These are phyloP conservation scores for Oxygymnocypris stewartii DNA, from an alignment of 2,113 vertebrate species.

Conservation along the genomic window DNA sequence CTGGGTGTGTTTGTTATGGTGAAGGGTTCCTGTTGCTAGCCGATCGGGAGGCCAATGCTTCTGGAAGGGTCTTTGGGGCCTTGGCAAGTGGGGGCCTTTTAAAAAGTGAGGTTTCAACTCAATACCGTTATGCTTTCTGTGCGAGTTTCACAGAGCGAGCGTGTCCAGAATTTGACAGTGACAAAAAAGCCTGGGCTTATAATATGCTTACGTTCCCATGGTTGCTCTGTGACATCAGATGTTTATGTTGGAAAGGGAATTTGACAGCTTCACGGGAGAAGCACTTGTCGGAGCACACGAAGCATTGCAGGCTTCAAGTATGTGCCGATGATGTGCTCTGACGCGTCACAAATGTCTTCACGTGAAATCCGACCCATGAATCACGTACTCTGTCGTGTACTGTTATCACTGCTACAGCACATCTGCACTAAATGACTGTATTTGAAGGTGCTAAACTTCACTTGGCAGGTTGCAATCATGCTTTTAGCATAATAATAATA, in stretches of 20 bases:
- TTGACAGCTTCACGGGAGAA: constrained; percentile 35
- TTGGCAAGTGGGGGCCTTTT: constrained; percentile 37
- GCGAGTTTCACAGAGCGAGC: background rate
- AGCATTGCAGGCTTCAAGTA: background rate
- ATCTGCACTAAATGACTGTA: background rate
- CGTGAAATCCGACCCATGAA: constrained; percentile 8
- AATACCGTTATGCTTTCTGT: constrained; percentile 23
- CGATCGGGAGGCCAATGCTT: constrained; percentile 21
- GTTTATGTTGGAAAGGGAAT: constrained; percentile 50
- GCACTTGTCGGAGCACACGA: constrained; percentile 40
- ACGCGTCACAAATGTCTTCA: background rate
- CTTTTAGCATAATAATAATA: background rate
- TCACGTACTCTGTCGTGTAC: background rate
- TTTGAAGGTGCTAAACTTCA: background rate
- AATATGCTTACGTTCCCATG: constrained; percentile 48
- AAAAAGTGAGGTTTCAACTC: constrained; percentile 23
- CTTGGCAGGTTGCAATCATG: background rate
- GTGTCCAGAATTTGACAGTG: constrained; percentile 36
- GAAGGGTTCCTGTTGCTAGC: constrained; percentile 55
- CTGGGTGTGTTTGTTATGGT: constrained; percentile 55
- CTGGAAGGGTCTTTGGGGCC: constrained; percentile 36
- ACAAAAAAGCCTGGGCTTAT: constrained; percentile 32
- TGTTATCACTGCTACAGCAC: constrained; percentile 5
- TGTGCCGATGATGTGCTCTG: background rate
- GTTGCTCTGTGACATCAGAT: constrained; percentile 49